Evolutionary conservation across 2,113 vertebrate genomes (phyloP).

Genomic region (Nasalis larvatus): DNA sequence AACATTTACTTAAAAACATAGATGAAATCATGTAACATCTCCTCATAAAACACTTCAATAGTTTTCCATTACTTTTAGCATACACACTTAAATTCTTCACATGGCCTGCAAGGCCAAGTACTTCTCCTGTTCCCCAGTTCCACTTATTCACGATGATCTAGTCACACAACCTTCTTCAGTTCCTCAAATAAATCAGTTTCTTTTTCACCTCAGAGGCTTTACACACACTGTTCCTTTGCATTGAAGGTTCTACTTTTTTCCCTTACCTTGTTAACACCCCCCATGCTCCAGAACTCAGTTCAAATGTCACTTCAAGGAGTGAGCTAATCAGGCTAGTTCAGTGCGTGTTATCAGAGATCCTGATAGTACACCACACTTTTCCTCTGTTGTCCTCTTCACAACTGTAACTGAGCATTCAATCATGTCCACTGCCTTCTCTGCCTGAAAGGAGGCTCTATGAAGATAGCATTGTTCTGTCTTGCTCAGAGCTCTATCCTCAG

Average conservation of each 20-base stretch:
- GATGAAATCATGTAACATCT: background rate
- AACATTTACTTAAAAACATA: constrained; percentile 24
- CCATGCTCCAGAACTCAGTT: background rate
- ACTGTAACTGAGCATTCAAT: background rate
- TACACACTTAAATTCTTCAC: background rate
- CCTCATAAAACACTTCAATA: background rate
- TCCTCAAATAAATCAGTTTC: constrained; percentile 9
- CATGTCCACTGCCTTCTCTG: background rate
- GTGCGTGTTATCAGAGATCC: background rate
- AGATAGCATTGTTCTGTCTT: background rate
- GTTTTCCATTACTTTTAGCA: background rate
- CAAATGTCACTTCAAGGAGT: background rate
- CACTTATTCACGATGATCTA: background rate
- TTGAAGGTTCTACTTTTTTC: background rate
- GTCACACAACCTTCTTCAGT: background rate
- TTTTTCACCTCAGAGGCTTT: background rate
- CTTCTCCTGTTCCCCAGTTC: background rate
- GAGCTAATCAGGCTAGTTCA: background rate
- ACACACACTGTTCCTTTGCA: background rate
- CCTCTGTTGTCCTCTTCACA: background rate
- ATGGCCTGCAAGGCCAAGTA: background rate
- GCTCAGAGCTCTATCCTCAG: background rate
- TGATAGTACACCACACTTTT: background rate
- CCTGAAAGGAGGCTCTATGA: background rate
- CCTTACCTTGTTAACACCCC: background rate